These are phyloP conservation scores for Phacellophora camtschatica DNA, from an alignment of 30 jellyfish, hydroid and myxozoan species.

Conservation along the genomic window DNA sequence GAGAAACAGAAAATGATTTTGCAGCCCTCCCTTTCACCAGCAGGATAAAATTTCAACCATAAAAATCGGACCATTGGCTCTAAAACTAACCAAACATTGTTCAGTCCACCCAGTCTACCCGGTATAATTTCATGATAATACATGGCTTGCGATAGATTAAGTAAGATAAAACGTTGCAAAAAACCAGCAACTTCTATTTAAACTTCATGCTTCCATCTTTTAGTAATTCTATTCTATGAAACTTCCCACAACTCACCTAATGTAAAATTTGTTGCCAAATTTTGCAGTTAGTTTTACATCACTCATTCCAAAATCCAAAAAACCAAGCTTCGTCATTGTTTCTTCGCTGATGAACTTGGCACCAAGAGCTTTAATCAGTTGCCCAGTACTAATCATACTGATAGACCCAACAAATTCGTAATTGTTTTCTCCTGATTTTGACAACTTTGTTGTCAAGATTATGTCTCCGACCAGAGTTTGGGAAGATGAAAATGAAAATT, in stretches of 20 bases:
- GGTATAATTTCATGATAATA: no score
- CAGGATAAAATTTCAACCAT: no score
- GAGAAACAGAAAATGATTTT: no score
- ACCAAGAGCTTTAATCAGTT: conserved; percentile 58
- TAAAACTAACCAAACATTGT: no score
- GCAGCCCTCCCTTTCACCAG: no score
- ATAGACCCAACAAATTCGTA: conserved; percentile 52
- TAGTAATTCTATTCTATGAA: background rate
- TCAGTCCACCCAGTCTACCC: no score
- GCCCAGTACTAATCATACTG: conserved; percentile 50
- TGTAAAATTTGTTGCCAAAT: conserved; percentile 51
- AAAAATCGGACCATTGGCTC: no score
- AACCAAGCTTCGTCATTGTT: conserved; percentile 28
- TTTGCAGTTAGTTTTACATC: conserved; percentile 70
- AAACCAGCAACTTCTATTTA: no score
- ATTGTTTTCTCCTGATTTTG: conserved; percentile 45
- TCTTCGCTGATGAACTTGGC: conserved; percentile 46
- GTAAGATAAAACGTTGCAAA: no score
- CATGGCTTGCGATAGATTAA: no score
- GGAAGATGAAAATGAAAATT: conserved; percentile 51
- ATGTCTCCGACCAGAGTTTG: conserved; percentile 50
- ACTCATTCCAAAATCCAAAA: conserved; percentile 67
- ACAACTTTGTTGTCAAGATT: conserved; percentile 2
- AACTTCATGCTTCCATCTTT: background rate
- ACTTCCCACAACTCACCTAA: conserved; percentile 35